Percentiles rank a stretch among this genome's conserved stretches.
These are phyloP conservation scores for Pipistrellus kuhlii DNA, from an alignment of 2,797 vertebrate genomes.

Conservation along the genomic window DNA sequence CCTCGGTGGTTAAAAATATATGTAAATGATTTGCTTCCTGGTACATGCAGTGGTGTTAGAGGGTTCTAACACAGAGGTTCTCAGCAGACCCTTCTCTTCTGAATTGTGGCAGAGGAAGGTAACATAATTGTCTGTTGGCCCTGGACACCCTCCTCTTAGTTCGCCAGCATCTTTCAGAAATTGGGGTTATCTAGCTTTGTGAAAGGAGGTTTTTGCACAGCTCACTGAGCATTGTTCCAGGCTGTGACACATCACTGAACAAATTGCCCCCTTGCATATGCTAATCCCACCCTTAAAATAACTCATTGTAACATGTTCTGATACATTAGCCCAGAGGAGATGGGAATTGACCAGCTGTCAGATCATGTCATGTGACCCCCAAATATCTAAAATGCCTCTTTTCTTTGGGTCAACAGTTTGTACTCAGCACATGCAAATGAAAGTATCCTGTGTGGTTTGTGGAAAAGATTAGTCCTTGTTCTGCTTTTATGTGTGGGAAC, in stretches of 20 bases:
- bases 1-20: background rate
- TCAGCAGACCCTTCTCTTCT: background rate
- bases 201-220: conserved; percentile 81
- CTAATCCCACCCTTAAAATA: conserved; percentile 94
- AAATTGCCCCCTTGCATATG: conserved; percentile 93
- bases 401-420: conserved; percentile 92
- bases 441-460: conserved; percentile 84
- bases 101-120: conserved; percentile 45
- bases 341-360: conserved; percentile 88
- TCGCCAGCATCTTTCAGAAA: conserved; percentile 86
- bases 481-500: conserved; percentile 75
- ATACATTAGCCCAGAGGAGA: conserved; percentile 90
- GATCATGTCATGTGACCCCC: conserved; percentile 91
- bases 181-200: conserved; percentile 86
- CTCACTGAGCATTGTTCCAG: conserved; percentile 91
- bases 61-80: background rate
- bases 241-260: conserved; percentile 96
- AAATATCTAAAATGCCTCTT: conserved; percentile 90
- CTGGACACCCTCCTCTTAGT: conserved; percentile 55
- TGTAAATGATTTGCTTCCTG: conserved; percentile 39
- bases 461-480: conserved; percentile 83
- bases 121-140: conserved; percentile 13
- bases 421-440: conserved; percentile 90
- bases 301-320: conserved; percentile 93
- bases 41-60: background rate